These are phyloP conservation scores for Stomorhina lunata DNA, from an alignment of 2,888 invertebrate species.

Conservation along the genomic window DNA sequence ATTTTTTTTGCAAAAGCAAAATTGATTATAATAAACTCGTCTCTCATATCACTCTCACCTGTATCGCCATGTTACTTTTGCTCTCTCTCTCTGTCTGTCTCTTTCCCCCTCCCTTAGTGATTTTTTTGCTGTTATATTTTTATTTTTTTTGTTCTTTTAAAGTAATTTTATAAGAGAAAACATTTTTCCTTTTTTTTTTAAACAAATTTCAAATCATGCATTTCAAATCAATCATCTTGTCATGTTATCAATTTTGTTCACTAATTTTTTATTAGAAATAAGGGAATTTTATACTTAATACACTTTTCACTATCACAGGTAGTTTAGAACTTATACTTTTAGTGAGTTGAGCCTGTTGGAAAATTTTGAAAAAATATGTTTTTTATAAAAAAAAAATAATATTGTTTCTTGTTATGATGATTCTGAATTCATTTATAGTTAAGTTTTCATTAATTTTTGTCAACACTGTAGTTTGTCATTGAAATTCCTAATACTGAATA, in stretches of 20 bases:
- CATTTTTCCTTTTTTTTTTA: neutral
- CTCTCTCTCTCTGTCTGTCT: neutral
- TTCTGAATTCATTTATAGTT: constrained; percentile 64
- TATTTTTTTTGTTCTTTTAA: neutral
- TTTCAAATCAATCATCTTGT: constrained; percentile 26
- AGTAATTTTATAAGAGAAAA: neutral
- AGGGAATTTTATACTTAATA: constrained; percentile 2
- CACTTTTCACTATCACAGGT: constrained; percentile 53
- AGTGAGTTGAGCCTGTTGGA: constrained; percentile 60
- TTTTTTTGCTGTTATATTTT: constrained; percentile 20
- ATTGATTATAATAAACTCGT: neutral
- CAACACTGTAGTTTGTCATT: constrained; percentile 52
- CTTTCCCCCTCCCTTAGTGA: neutral
- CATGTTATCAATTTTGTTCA: constrained; percentile 16
- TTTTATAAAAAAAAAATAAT: constrained; percentile 47
- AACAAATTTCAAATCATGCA: constrained; percentile 3
- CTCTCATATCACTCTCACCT: constrained; percentile 2
- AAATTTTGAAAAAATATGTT: constrained; percentile 15
- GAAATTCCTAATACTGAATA: neutral
- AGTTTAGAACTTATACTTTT: constrained; percentile 56
- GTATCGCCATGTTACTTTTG: neutral
- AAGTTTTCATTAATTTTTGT: constrained; percentile 30
- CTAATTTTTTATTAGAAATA: neutral
- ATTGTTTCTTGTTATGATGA: constrained; percentile 68
- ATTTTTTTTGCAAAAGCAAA: constrained; percentile 18